Evolutionary conservation across 2,797 vertebrate genomes (phyloP), one percentile per base, ranked within the genome.

Genomic region (Acanthiza pusilla): DNA sequence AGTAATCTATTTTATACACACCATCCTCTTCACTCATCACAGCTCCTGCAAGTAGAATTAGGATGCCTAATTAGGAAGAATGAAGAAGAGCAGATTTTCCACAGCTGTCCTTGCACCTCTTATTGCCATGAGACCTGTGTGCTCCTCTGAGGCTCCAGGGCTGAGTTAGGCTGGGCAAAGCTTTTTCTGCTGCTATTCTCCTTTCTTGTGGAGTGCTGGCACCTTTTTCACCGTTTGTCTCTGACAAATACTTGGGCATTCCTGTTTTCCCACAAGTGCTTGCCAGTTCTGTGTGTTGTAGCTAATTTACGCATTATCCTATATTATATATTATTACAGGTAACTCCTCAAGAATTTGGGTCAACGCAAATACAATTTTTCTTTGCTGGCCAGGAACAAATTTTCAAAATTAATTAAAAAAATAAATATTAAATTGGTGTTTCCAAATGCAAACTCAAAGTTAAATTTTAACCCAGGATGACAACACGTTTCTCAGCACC

Each of bases 101-200:
- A 1, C 43, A 76, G 34, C 13, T 91, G 11, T 34, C 13, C 34
- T 42, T 6, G 1, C 34, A 21, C 50, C 61, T 82, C 54, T 72
- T 5, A 7, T 18, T 90, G 73, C 45, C 60, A 3, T 0, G 3
- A 58, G 60, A 38, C 5, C 36, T 6, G 3, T 2, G 4, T 25
- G 43, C 34, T 71, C 26, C 50, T 86, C 27, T 0, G 7, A 42
- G 66, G 43, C 29, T 62, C 38, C 1, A 2, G 1, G 2, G 36
- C 36, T 16, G 30, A 36, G 36, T 45, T 42, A 9, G 43, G 23
- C 73, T 55, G 62, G 66, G 32, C 79, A 78, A 9, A 81, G 38
- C 63, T 68, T 78, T 65, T 61, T 11, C 40, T 50, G 43, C 47
- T 20, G 27, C 13, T 16, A 25, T 65, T 88, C 34, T 85, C 36